phyloP scores from a whole-genome alignment of 2,888 invertebrate genomes.

The Pyrgus malvae region DNA sequence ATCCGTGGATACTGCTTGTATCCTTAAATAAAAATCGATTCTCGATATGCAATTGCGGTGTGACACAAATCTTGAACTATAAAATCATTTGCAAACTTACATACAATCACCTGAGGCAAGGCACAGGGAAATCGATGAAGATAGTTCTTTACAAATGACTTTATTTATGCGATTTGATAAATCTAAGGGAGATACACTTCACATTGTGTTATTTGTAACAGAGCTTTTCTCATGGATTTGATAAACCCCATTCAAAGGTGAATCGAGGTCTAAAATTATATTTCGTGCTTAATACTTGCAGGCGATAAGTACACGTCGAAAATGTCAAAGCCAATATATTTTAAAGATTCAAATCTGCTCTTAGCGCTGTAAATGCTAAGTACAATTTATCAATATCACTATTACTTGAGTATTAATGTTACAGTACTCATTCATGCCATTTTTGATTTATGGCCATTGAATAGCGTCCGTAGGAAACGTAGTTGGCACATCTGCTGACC shows the following conservation, averaged over 20 bases:
- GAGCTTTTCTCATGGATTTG: constrained; percentile 21
- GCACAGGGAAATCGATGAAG: constrained; percentile 16
- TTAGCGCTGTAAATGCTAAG: constrained; percentile 33
- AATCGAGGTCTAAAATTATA: constrained; percentile 33
- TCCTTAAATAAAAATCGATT: not conserved
- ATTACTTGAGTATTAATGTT: constrained; percentile 22
- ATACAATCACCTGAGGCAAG: constrained; percentile 10
- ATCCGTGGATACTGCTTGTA: not conserved
- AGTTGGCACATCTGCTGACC: constrained; percentile 23
- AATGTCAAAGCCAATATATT: constrained; percentile 42
- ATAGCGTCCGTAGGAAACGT: constrained; percentile 19
- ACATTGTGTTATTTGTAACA: constrained; percentile 20
- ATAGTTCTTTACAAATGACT: constrained; percentile 27
- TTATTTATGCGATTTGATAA: constrained; percentile 23
- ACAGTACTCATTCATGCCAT: constrained; percentile 23
- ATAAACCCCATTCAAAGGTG: constrained; percentile 39
- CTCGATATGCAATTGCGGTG: not conserved
- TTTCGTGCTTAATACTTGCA: constrained; percentile 36
- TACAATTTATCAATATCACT: constrained; percentile 37
- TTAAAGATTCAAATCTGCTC: constrained; percentile 35
- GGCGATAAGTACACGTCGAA: constrained; percentile 38
- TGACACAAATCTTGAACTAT: not conserved
- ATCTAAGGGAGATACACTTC: constrained; percentile 22
- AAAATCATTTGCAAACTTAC: constrained; percentile 9
- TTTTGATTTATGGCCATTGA: constrained; percentile 23